phyloP scores from a whole-genome alignment of 2,888 invertebrate species.

The Phlogophora meticulosa region DNA sequence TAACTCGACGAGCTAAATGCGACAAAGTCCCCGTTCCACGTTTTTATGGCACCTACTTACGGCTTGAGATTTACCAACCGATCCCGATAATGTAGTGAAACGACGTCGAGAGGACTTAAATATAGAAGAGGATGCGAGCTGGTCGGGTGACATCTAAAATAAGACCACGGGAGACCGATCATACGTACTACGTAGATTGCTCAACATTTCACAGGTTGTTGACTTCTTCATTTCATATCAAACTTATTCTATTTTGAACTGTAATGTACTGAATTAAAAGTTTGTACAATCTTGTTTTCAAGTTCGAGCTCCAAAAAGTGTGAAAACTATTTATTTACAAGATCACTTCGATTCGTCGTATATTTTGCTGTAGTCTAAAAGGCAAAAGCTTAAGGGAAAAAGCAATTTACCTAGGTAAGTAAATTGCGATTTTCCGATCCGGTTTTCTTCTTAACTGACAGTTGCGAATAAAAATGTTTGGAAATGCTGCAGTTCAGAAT shows the following conservation, averaged over 20 bases:
- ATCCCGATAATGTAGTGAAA: conserved; percentile 78
- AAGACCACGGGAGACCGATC: conserved; percentile 88
- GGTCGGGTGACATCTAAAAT: conserved; percentile 91
- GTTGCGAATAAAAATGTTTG: too few relatives aligned
- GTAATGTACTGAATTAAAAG: conserved; percentile 1
- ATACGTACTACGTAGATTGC: conserved; percentile 85
- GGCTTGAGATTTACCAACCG: conserved; percentile 73
- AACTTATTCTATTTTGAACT: conserved; percentile 32
- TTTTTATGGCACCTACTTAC: conserved; percentile 66
- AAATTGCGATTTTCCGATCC: too few relatives aligned
- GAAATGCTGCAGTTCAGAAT: too few relatives aligned
- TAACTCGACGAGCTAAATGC: conserved; percentile 57
- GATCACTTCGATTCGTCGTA: background rate
- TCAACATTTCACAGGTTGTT: conserved; percentile 88
- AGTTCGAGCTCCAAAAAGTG: background rate
- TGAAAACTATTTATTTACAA: background rate
- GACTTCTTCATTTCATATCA: conserved; percentile 75
- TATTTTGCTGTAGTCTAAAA: too few relatives aligned
- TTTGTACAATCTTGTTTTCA: background rate
- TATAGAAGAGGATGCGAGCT: conserved; percentile 90
- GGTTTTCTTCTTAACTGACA: too few relatives aligned
- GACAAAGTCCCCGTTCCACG: conserved; percentile 41
- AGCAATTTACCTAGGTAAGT: too few relatives aligned
- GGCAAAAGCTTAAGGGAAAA: too few relatives aligned
- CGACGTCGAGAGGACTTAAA: conserved; percentile 84